These are phyloP conservation scores for Girardinichthys multiradiatus DNA, from an alignment of 2,113 vertebrate genomes.

Conservation along the genomic window DNA sequence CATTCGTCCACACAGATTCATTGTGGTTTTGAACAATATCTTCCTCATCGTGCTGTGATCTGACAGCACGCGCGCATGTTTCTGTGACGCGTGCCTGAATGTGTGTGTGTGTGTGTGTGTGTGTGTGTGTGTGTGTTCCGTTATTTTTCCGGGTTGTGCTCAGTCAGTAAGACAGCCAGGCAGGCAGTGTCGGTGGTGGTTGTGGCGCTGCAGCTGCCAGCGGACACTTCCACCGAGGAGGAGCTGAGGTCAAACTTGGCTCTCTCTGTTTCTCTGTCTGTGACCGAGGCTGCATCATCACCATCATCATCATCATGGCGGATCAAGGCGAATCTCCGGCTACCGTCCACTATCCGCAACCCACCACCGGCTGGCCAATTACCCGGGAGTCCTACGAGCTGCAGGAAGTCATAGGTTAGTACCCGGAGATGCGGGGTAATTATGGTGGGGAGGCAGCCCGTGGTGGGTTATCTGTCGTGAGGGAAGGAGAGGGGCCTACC, in stretches of 20 bases:
- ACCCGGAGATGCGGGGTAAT: not conserved
- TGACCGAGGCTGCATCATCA: slow-evolving; percentile 83
- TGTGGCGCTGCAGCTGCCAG: slow-evolving; percentile 63
- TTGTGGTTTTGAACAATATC: not conserved
- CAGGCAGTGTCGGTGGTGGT: slow-evolving; percentile 56
- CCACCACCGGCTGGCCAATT: slow-evolving; percentile 89
- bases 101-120: no score
- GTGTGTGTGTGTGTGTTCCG: slow-evolving; percentile 49
- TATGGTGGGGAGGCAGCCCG: not conserved
- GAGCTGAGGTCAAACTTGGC: slow-evolving; percentile 64
- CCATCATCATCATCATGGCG: slow-evolving; percentile 90
- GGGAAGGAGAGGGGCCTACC: slow-evolving; percentile 81
- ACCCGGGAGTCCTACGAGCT: slow-evolving; percentile 95
- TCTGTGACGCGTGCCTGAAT: not conserved
- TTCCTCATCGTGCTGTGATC: slow-evolving; percentile 6
- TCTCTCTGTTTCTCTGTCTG: slow-evolving; percentile 28
- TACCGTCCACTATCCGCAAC: slow-evolving; percentile 83
- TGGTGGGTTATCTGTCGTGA: not conserved
- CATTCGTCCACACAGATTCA: not conserved
- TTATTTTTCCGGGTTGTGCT: slow-evolving; percentile 76
- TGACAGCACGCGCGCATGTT: not conserved
- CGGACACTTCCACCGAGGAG: slow-evolving; percentile 65
- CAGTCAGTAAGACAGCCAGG: slow-evolving; percentile 39
- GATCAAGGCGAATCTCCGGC: slow-evolving; percentile 88
- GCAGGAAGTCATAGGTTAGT: slow-evolving; percentile 98